phyloP scores from a whole-genome alignment of 2,797 vertebrate genomes.

The Rhabdophis nuchalis region DNA sequence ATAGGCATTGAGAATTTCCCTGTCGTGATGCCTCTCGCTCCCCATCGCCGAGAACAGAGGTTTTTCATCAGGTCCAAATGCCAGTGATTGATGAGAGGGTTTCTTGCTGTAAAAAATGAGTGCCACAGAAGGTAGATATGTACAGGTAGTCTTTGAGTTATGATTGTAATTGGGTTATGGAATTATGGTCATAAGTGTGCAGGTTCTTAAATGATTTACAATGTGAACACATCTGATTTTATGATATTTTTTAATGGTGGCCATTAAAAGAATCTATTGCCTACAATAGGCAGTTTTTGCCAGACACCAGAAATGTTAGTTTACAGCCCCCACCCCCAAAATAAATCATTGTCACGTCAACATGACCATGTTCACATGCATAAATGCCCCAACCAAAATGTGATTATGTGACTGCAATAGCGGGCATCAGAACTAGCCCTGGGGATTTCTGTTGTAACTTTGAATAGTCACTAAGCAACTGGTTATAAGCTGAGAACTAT shows the following conservation, averaged over 20 bases:
- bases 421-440: not conserved
- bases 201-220: not conserved
- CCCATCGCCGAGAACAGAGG: too few relatives aligned
- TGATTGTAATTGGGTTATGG: not conserved
- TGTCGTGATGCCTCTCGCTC: too few relatives aligned
- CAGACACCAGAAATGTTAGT: not conserved
- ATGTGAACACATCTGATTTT: not conserved
- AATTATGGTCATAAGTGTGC: not conserved
- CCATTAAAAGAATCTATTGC: not conserved
- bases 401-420: not conserved
- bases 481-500: not conserved
- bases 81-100: conserved; percentile 41
- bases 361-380: not conserved
- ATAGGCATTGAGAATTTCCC: too few relatives aligned
- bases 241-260: not conserved
- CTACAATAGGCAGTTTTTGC: not conserved
- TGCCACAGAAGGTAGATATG: conserved; percentile 31
- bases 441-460: not conserved
- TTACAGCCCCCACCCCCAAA: not conserved
- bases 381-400: not conserved
- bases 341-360: not conserved
- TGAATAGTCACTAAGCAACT: not conserved
- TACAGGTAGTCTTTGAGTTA: not conserved
- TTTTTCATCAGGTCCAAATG: conserved; percentile 30
- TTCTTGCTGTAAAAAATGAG: conserved; percentile 31